Evolutionary conservation across 1,140 invertebrate species (phyloP).

Genomic region (Argopecten irradians): DNA sequence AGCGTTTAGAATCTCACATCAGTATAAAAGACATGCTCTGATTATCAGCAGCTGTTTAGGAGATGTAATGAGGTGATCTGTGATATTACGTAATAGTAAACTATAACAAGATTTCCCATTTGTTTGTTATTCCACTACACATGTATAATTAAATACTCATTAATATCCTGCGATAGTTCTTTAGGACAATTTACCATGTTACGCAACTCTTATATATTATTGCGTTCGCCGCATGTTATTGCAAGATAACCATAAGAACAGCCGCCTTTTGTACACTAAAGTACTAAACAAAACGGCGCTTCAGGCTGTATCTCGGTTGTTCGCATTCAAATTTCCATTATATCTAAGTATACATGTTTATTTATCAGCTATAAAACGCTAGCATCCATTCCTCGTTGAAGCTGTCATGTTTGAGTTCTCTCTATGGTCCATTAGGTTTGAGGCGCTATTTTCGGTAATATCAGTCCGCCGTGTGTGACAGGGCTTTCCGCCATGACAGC

Average conservation of each 20-base stretch:
- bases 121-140: background rate
- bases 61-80: background rate
- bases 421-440: background rate
- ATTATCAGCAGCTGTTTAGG: background rate
- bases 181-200: background rate
- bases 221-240: background rate
- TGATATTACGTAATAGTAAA: background rate
- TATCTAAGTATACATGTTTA: background rate
- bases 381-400: background rate
- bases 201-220: background rate
- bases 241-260: background rate
- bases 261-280: background rate
- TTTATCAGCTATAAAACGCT: background rate
- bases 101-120: background rate
- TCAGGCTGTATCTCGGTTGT: background rate
- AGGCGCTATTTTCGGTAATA: background rate
- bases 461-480: background rate
- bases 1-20: background rate
- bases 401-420: background rate
- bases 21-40: background rate
- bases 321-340: background rate
- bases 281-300: background rate
- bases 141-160: background rate
- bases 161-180: background rate
- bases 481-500: conserved; percentile 6